Evolutionary conservation across 1,140 invertebrate genomes (phyloP).

Genomic region (Brevipalpus yothersi): DNA sequence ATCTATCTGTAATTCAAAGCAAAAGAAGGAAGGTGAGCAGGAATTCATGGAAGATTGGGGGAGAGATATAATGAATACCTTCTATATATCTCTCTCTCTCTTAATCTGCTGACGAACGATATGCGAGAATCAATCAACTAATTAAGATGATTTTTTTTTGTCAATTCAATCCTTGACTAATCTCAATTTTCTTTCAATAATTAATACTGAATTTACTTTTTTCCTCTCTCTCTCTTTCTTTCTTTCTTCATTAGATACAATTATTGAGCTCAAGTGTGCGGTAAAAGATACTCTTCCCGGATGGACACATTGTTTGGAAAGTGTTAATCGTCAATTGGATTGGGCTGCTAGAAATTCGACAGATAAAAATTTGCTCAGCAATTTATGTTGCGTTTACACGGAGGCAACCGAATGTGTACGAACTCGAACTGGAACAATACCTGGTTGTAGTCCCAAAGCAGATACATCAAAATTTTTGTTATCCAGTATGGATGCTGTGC

Average conservation of each 20-base stretch:
- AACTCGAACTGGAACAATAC: not conserved
- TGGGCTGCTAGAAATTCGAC: not conserved
- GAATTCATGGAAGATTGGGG: not conserved
- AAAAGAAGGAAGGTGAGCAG: not conserved
- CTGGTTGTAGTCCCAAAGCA: not conserved
- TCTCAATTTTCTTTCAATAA: too few species aligned
- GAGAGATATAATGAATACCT: too few species aligned
- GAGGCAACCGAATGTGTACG: not conserved
- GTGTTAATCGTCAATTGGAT: not conserved
- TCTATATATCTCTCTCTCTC: too few species aligned
- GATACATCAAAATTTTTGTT: not conserved
- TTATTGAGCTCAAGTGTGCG: not conserved
- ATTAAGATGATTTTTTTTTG: not conserved
- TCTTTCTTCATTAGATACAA: too few species aligned
- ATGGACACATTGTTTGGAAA: not conserved
- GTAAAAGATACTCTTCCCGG: not conserved
- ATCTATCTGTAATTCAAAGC: not conserved
- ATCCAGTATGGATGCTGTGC: not conserved
- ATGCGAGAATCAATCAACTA: not conserved
- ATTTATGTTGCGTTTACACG: not conserved
- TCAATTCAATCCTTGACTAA: not conserved
- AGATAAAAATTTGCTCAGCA: not conserved
- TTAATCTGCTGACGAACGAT: not conserved
- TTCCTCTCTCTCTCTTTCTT: too few species aligned
- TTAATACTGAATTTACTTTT: too few species aligned